Evolutionary conservation across 2,797 vertebrate species (phyloP).

Genomic region (Peromyscus attwateri): DNA sequence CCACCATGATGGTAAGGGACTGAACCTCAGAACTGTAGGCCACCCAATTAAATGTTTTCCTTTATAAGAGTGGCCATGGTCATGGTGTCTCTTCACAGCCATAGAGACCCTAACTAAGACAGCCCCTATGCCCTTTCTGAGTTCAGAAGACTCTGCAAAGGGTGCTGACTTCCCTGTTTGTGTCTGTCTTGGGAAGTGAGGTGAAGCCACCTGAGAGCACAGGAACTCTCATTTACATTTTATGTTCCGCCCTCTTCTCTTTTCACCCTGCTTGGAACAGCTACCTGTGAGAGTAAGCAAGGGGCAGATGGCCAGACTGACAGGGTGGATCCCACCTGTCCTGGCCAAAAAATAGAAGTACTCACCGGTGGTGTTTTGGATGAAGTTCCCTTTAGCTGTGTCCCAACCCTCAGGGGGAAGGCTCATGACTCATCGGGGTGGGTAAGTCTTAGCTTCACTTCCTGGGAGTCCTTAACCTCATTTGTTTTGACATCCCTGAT

Average conservation of each 20-base stretch:
- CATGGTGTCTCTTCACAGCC: not conserved
- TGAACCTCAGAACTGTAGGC: not conserved
- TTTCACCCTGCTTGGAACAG: not conserved
- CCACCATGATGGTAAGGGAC: not conserved
- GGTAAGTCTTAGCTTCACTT: not conserved
- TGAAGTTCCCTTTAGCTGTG: not conserved
- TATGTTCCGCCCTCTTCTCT: not conserved
- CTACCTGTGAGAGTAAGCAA: not conserved
- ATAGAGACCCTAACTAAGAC: not conserved
- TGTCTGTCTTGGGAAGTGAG: too few species aligned
- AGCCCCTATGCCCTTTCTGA: not conserved
- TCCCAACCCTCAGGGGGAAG: not conserved
- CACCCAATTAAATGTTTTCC: not conserved
- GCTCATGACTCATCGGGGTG: not conserved
- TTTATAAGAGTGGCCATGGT: not conserved
- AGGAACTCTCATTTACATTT: not conserved
- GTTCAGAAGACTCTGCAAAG: not conserved
- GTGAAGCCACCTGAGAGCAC: not conserved
- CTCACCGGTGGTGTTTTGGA: not conserved
- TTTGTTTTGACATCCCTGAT: not conserved
- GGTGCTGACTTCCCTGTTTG: not conserved
- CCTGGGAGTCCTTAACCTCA: not conserved
- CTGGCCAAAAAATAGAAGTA: not conserved
- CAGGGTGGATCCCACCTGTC: not conserved
- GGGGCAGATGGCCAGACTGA: not conserved